These are phyloP conservation scores for Drosophila mauritiana DNA, from an alignment of 1,140 invertebrate species.

Conservation along the genomic window DNA sequence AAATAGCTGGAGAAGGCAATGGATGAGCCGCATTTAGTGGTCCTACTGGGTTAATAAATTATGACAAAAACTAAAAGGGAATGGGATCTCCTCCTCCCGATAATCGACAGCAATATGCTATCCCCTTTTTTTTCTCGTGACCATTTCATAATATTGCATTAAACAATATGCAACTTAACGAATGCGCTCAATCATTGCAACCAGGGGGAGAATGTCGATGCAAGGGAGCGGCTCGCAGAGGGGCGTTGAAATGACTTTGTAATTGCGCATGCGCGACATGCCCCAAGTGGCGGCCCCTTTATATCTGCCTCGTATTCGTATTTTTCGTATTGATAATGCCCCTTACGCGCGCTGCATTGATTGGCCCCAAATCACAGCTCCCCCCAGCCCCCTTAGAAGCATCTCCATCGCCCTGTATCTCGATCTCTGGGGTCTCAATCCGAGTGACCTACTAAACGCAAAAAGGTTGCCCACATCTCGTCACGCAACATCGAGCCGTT, in stretches of 20 bases:
- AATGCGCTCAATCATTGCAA: conserved; percentile 71
- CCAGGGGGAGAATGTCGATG: conserved; percentile 10
- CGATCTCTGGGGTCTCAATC: conserved; percentile 20
- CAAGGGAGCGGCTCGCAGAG: background rate
- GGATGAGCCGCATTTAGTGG: conserved; percentile 39
- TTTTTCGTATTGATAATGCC: conserved; percentile 61
- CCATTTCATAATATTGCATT: conserved; percentile 69
- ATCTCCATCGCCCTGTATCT: background rate
- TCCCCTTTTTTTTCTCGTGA: conserved; percentile 13
- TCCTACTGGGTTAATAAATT: conserved; percentile 51
- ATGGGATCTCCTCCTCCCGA: conserved; percentile 11
- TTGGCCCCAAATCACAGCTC: conserved; percentile 36
- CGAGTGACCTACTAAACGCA: conserved; percentile 46
- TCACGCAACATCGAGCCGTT: conserved; percentile 67
- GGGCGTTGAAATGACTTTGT: conserved; percentile 51
- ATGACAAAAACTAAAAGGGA: conserved; percentile 28
- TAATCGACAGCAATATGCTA: conserved; percentile 1
- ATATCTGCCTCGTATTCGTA: conserved; percentile 35
- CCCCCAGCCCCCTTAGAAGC: background rate
- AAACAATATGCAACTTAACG: conserved; percentile 67
- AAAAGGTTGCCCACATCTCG: conserved; percentile 47
- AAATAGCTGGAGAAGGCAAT: conserved; percentile 52
- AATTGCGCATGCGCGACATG: conserved; percentile 80
- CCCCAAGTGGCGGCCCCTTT: conserved; percentile 65
- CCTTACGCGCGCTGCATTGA: conserved; percentile 64